Percentiles rank a stretch among this genome's conserved stretches.
Conservation (phyloP, 2,888 invertebrate genomes). For the Aphelenchoides bicaudatus region DNA sequence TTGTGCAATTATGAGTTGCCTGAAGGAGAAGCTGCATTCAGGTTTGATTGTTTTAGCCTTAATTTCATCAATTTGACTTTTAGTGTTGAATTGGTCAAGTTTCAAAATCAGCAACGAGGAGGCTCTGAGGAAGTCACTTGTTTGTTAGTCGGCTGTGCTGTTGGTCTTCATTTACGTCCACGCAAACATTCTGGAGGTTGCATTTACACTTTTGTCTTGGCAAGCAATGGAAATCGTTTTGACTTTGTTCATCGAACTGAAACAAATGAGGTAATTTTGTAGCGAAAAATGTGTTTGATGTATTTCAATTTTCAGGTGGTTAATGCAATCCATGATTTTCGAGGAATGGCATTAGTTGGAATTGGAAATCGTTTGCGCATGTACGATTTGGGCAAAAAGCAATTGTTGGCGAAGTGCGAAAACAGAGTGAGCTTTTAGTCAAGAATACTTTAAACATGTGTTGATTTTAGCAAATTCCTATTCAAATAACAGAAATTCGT, state of each 20-base stretch:
- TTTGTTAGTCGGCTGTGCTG: slow-evolving; percentile 82
- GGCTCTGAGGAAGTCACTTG: slow-evolving; percentile 62
- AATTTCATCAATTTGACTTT: slow-evolving; percentile 21
- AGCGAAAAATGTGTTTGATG: slow-evolving; percentile 3
- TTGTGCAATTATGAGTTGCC: slow-evolving; percentile 76
- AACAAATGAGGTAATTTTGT: slow-evolving; percentile 43
- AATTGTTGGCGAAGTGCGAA: slow-evolving; percentile 92
- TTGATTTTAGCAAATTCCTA: slow-evolving; percentile 78
- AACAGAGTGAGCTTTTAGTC: slow-evolving; percentile 72
- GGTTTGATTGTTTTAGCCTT: slow-evolving; percentile 62
- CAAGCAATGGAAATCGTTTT: slow-evolving; percentile 73
- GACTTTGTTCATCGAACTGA: slow-evolving; percentile 87
- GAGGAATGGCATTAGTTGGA: slow-evolving; percentile 84
- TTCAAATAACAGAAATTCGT: slow-evolving; percentile 85
- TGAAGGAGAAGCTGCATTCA: slow-evolving; percentile 93
- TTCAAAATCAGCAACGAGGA: slow-evolving; percentile 29
- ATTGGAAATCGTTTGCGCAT: slow-evolving; percentile 85
- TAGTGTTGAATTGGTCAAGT: slow-evolving; percentile 68
- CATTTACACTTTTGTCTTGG: slow-evolving; percentile 59
- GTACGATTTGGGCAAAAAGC: slow-evolving; percentile 94
- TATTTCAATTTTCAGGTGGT: slow-evolving; percentile 46
- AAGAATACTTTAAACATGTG: background rate
- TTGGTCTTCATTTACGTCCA: slow-evolving; percentile 83
- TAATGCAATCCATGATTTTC: slow-evolving; percentile 80
- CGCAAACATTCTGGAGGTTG: slow-evolving; percentile 46